Base-by-base conservation (phyloP, 1,140 invertebrate species). In the Pogonomyrmex californicus region DNA sequence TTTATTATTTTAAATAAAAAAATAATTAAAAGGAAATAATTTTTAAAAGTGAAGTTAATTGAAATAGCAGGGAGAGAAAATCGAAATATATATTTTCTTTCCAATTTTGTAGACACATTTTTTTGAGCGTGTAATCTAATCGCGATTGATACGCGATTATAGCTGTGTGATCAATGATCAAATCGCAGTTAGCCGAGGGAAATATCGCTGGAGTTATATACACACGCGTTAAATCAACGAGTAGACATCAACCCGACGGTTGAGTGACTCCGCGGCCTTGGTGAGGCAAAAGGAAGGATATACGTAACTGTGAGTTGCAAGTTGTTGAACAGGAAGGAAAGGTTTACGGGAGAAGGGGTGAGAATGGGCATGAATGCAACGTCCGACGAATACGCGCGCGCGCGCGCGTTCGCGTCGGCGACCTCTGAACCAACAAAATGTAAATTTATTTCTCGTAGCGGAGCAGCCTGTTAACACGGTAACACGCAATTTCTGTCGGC, bases 401-500 rank as follows among this genome's bases (percentile, higher is more conserved):
- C 5, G 12, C 30, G 49, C 41, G 30, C 36, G 70, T 23, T 3
- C 9, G 56, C 58, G 70, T 60, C 68, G 62, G 47, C 33, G 44
- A 75, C 44, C 68, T 49, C 41, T 60, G 82, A 66, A 66, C 65
- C 79, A 76, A 77, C 77, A 82, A 86, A 87, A 87, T 85, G 88
- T 86, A 88, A 90, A 88, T 92, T 91, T 86, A 88, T 88, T 90
- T 87, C 86, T 63, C 73, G 68, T 85, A 81, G 87, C 65, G 76
- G 49, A 91, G 65, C 66, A 77, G 82, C 76, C 88, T 71, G 82
- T 85, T 86, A 86, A 85, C 85, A 86, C 63, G 87, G 87, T 92
- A 91, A 91, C 91, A 91, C 89, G 91, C 91, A 88, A 91, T 92
- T 92, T 90, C 88, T 88, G 91, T 90, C 81, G 91, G 65, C 75